Evolutionary conservation across 2,797 vertebrate genomes (phyloP).

Genomic region (Cuniculus paca): DNA sequence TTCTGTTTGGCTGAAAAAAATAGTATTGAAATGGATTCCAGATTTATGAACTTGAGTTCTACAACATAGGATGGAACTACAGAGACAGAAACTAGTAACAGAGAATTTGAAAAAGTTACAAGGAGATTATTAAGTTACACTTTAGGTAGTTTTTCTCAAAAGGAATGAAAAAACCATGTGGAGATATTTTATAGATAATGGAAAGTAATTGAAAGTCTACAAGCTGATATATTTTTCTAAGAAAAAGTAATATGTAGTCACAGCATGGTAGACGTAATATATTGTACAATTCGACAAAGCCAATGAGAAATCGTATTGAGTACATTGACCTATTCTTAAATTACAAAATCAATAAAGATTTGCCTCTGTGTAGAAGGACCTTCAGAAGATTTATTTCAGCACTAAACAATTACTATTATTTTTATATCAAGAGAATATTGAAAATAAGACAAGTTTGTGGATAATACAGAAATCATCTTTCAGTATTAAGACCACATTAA

Average conservation of each 20-base stretch:
- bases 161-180: conserved; percentile 27
- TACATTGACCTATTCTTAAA: conserved; percentile 61
- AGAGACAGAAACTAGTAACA: not conserved
- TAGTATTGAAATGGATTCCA: not conserved
- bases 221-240: conserved; percentile 46
- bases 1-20: not conserved
- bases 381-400: conserved; percentile 71
- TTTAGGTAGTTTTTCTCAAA: conserved; percentile 43
- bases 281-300: conserved; percentile 59
- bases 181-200: conserved; percentile 57
- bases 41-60: not conserved
- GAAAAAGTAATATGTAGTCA: conserved; percentile 67
- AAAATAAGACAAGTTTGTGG: not conserved
- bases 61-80: not conserved
- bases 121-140: conserved; percentile 3
- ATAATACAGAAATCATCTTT: not conserved
- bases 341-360: conserved; percentile 68
- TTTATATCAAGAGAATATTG: not conserved
- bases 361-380: conserved; percentile 13
- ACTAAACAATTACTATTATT: not conserved
- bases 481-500: not conserved
- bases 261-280: conserved; percentile 63
- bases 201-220: conserved; percentile 55
- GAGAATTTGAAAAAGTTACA: conserved; percentile 17
- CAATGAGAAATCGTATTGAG: conserved; percentile 63